These are phyloP conservation scores for Sebastes schlegelii DNA, from an alignment of 2,113 vertebrate genomes.

Conservation along the genomic window DNA sequence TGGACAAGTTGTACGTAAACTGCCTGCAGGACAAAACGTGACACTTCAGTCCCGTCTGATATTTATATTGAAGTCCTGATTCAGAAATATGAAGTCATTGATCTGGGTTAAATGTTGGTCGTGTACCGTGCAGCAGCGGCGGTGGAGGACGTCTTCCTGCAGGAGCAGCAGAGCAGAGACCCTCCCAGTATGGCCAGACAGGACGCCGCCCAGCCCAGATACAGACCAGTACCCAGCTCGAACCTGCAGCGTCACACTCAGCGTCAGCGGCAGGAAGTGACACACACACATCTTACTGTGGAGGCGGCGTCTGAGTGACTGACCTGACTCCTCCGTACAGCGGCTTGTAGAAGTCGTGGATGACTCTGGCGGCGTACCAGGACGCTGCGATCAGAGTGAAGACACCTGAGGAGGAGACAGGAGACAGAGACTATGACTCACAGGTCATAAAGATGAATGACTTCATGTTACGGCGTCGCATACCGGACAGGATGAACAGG, in stretches of 20 bases:
- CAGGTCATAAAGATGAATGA: too few relatives aligned
- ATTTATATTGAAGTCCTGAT: too few relatives aligned
- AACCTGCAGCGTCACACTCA: conserved; percentile 80
- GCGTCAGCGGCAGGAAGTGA: background rate
- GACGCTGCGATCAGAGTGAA: conserved; percentile 75
- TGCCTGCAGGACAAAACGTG: conserved; percentile 53
- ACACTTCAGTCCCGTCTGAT: too few relatives aligned
- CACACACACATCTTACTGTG: too few relatives aligned
- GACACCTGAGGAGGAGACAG: conserved; percentile 66
- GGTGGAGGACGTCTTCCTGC: conserved; percentile 40
- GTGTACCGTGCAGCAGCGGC: conserved; percentile 61
- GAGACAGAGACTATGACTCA: too few relatives aligned
- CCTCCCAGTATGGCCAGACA: conserved; percentile 86
- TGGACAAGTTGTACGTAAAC: conserved; percentile 66
- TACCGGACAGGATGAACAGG: conserved; percentile 88
- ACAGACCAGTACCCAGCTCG: conserved; percentile 88
- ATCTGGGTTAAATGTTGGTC: too few relatives aligned
- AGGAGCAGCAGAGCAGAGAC: conserved; percentile 85
- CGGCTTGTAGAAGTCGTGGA: conserved; percentile 80
- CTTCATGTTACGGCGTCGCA: background rate
- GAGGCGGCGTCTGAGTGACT: conserved; percentile 17
- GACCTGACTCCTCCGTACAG: conserved; percentile 72
- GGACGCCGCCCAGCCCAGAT: conserved; percentile 89
- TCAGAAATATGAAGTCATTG: too few relatives aligned
- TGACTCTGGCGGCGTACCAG: conserved; percentile 78